Base-by-base conservation (phyloP, 2,113 vertebrate genomes). In the Tupaia tana region DNA sequence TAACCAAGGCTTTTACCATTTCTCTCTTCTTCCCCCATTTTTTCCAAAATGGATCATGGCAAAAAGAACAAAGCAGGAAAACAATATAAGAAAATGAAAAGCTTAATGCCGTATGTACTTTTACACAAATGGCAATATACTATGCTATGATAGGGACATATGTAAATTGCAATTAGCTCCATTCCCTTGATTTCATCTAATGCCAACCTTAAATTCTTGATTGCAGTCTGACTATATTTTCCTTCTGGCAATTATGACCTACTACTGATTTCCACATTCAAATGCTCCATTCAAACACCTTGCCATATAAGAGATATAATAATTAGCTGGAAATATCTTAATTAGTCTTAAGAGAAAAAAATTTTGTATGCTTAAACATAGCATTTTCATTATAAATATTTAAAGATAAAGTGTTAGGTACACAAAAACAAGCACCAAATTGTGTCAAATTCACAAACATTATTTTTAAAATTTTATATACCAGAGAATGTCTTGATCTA, bases 261-360 rank as follows among this genome's bases (percentile, higher is more conserved):
- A 64, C 1, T 81, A 43, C 3, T 87, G 59, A 34, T 59, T 71
- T 88, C 43, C n/a, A 64, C n/a, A 56, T 85, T 89, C 13, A 67
- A 90, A 75, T 71, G 15, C 1, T 82, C 29, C 25, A 52, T 95
- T 86, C 31, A 80, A 94, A 92, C 69, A 93, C 25, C 31, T 77
- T 87, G 27, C 73, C 56, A 43, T 43, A 43, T 6, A 74, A 63
- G 56, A 71, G 63, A 70, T 74, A 0, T 75, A 56, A 69, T 88
- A 85, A 79, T 34, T 94, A 59, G 14, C 22, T n/a, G 25, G 15
- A 12, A 75, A 78, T 34, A 73, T 63, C 24, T 86, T 90, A 85
- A 91, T 86, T 89, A 75, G 25, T 34, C 58, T 95, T 59, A 88
- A 86, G 66, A 93, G 54, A 24, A 92, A 80, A 92, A 80, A 93